Evolutionary conservation across 2,888 invertebrate species (phyloP).

Genomic region (Leuctra nigra): DNA sequence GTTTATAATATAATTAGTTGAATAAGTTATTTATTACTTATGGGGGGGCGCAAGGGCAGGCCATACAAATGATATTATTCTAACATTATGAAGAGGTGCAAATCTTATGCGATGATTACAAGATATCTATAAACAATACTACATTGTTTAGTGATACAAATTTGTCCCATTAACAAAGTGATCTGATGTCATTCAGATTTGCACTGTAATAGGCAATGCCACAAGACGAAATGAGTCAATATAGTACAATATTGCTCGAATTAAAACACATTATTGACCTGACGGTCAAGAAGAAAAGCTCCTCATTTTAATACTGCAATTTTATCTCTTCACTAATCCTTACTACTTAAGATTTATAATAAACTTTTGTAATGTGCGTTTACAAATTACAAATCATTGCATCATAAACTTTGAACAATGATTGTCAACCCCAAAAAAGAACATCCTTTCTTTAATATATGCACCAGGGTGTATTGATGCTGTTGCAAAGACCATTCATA

Average conservation of each 20-base stretch:
- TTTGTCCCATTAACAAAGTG: slow-evolving; percentile 19
- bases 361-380: too few relatives aligned
- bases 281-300: neutral
- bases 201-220: slow-evolving; percentile 17
- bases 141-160: neutral
- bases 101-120: slow-evolving; percentile 4
- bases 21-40: neutral
- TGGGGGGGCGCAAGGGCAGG: neutral
- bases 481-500: too few relatives aligned
- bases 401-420: too few relatives aligned
- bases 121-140: slow-evolving; percentile 3
- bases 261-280: neutral
- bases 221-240: too few relatives aligned
- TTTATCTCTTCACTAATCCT: too few relatives aligned
- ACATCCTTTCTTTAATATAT: too few relatives aligned
- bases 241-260: too few relatives aligned
- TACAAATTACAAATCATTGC: too few relatives aligned
- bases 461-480: too few relatives aligned
- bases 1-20: slow-evolving; percentile 7
- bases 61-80: slow-evolving; percentile 11
- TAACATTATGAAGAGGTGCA: slow-evolving; percentile 6
- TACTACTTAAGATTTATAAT: too few relatives aligned
- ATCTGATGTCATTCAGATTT: slow-evolving; percentile 18
- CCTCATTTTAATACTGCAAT: slow-evolving; percentile 10
- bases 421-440: too few relatives aligned